These are phyloP conservation scores for Cosmopolites sordidus DNA, from an alignment of 2,888 invertebrate species.

Conservation along the genomic window DNA sequence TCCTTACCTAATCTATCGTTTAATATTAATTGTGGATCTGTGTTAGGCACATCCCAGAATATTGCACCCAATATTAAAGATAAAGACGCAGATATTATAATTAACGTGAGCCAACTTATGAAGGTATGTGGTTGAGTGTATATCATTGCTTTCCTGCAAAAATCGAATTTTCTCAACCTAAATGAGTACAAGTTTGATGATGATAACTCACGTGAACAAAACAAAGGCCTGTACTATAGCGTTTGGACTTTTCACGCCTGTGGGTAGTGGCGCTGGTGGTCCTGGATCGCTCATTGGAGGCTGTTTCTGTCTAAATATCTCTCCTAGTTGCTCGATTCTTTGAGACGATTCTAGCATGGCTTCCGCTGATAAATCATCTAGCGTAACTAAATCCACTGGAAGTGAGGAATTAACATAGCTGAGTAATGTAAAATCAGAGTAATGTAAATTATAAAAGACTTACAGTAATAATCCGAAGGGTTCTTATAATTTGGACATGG, in stretches of 20 bases:
- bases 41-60: slow-evolving; percentile 82
- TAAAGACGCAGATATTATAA: slow-evolving; percentile 74
- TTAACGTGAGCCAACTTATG: slow-evolving; percentile 71
- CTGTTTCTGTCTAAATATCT: slow-evolving; percentile 70
- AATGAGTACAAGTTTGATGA: no score
- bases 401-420: no score
- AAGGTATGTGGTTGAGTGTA: slow-evolving; percentile 84
- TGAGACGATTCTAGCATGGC: slow-evolving; percentile 93
- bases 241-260: slow-evolving; percentile 62
- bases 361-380: slow-evolving; percentile 89
- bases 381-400: slow-evolving; percentile 86
- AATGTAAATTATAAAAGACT: slow-evolving; percentile 44
- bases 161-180: slow-evolving; percentile 6
- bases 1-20: slow-evolving; percentile 61
- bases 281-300: slow-evolving; percentile 65
- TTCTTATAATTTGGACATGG: slow-evolving; percentile 96
- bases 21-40: slow-evolving; percentile 67
- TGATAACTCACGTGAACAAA: slow-evolving; percentile 54
- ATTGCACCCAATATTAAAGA: slow-evolving; percentile 81
- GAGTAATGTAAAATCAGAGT: no score
- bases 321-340: slow-evolving; percentile 84
- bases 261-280: slow-evolving; percentile 72
- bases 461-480: slow-evolving; percentile 92
- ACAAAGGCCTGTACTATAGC: slow-evolving; percentile 68
- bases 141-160: slow-evolving; percentile 60